Conservation (phyloP, 2,888 invertebrate species). For the Holacanthella duospinosa region DNA sequence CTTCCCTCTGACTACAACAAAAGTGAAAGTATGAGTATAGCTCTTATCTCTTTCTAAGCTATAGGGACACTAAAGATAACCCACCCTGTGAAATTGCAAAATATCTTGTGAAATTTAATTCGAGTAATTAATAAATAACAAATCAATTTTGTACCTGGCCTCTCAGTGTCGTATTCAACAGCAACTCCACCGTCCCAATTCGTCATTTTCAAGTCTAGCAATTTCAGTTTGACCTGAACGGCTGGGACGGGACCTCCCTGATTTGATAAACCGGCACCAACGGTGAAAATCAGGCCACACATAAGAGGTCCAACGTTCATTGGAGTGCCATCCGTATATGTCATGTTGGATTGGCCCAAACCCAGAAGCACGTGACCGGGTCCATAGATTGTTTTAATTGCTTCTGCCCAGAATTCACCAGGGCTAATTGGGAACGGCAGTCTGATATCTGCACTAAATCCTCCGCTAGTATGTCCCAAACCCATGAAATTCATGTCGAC, state of each 20-base stretch:
- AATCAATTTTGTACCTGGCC: background rate
- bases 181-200: background rate
- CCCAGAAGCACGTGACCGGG: background rate
- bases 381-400: background rate
- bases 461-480: too few relatives aligned
- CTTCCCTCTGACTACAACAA: too few relatives aligned
- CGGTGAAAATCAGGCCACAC: background rate
- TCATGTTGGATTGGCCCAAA: background rate
- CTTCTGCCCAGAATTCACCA: background rate
- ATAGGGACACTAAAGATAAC: too few relatives aligned
- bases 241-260: background rate
- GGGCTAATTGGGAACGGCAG: background rate
- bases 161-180: background rate
- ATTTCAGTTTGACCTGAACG: background rate
- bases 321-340: background rate
- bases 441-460: too few relatives aligned
- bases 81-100: too few relatives aligned
- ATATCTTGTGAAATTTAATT: too few relatives aligned
- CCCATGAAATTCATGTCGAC: too few relatives aligned
- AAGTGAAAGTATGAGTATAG: too few relatives aligned
- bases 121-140: too few relatives aligned
- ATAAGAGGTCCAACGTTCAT: background rate
- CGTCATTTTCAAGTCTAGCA: background rate
- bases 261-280: background rate
- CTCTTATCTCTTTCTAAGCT: too few relatives aligned